Base-by-base conservation (phyloP, 2,888 invertebrate species). In the Spodoptera picta region DNA sequence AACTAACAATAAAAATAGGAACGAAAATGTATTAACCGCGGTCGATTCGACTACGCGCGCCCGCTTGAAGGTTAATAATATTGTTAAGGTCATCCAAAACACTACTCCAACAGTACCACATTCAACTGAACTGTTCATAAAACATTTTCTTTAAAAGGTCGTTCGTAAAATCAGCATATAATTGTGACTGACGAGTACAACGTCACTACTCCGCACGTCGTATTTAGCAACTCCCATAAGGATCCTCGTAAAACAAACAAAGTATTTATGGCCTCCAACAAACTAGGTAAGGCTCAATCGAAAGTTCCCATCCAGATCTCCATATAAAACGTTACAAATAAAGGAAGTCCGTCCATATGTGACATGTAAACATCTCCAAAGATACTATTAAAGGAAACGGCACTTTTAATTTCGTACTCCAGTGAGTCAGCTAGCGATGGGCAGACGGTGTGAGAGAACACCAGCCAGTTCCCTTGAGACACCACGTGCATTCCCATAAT, bases 401-500 rank as follows among this genome's bases (percentile, higher is more conserved):
- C 57, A 79, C 79, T 77, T 77, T 79, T 79, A 79, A 75, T 79
- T 79, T 79, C 73, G 62, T 68, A 44, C 56, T 54, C 23, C 61
- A 59, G 52, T 73, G 77, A 73, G 43, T 69, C 68, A 70, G 50
- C 59, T 60, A 48, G 55, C 49, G 44, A 31, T 44, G 60, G 60
- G 72, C 82, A 82, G 46, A 80, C 82, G 83, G 84, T 83, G 78
- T 79, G 77, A 84, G 87, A 85, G 83, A 84, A 88, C 83, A 58
- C 74, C 71, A 82, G 82, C 36, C 77, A 79, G 36, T 54, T 46
- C 61, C 43, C 56, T 31, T 24, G 76, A 89, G 89, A 89, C 87
- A 84, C 86, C 91, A 92, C 92, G 92, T 91, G 92, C 89, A 88
- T 83, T 87, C 78, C 93, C 92, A 82, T 92, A 91, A 83, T 73